Evolutionary conservation across 2,888 invertebrate genomes (phyloP).

Genomic region (Lepas anatifera): DNA sequence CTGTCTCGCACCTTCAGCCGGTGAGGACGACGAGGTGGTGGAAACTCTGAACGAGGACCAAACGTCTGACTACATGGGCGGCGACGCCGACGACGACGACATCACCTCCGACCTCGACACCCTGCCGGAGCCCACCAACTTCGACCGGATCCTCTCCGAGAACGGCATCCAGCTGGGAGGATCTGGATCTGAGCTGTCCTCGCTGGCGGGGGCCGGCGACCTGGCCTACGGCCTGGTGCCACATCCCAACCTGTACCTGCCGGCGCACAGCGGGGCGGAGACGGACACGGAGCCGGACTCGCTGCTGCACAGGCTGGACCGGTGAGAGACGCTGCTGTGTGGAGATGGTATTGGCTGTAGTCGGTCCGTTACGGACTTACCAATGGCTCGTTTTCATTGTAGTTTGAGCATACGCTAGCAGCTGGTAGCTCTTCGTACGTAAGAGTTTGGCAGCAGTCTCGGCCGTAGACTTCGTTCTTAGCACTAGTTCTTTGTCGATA

Average conservation of each 20-base stretch:
- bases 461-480: too few species aligned
- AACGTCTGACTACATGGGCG: background rate
- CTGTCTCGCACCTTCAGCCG: too few species aligned
- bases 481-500: too few species aligned
- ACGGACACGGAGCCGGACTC: background rate
- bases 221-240: slow-evolving; percentile 2
- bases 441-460: too few species aligned
- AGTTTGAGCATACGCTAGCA: too few species aligned
- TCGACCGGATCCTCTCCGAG: background rate
- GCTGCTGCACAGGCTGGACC: background rate
- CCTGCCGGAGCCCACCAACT: slow-evolving; percentile 4
- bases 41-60: slow-evolving; percentile 7
- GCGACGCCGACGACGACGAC: slow-evolving; percentile 3
- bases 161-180: slow-evolving; percentile 4
- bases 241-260: slow-evolving; percentile 6
- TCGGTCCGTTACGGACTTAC: too few species aligned
- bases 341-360: too few species aligned
- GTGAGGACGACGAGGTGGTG: background rate
- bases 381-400: too few species aligned
- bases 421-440: too few species aligned
- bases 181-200: background rate
- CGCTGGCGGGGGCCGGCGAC: background rate
- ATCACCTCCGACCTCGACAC: slow-evolving; percentile 8
- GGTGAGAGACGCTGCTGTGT: too few species aligned
- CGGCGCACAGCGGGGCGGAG: background rate